Evolutionary conservation across 2,113 vertebrate genomes (phyloP), one percentile per base, ranked within the genome.

Genomic region (Misgurnus mizolepis): DNA sequence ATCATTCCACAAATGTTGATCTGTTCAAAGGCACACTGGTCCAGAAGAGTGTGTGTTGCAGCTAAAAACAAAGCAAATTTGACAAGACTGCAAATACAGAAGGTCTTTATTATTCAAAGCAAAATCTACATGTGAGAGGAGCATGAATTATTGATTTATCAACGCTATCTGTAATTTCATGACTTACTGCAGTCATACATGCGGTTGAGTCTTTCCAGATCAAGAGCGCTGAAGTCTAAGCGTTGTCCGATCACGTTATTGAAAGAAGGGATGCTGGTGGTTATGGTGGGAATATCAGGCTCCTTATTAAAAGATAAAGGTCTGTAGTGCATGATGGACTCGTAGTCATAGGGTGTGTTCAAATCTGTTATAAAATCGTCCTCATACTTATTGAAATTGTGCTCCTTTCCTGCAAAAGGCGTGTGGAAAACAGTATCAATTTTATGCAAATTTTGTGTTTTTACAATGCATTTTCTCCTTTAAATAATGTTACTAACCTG

Each of bases 161-260:
- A 53, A 53, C 12, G 4, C 12, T 4, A 53, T 58, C 14, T 1
- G 2, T 5, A 45, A 58, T 12, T 18, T 39, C 45, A 8, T 27
- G 6, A 93, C 95, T 93, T 89, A 96, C 94, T 89, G 85, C 95
- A 96, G 68, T 94, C 93, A 82, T 96, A 96, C 94, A 95, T 93
- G 85, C 92, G 92, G 80, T 96, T 95, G n/a, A 95, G 87, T 65
- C 93, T 93, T 81, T 93, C 88, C 88, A 96, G 43, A 53, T 96
- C 95, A 41, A 92, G 79, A n/a, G 83, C 73, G 58, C 95, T 95
- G 85, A 96, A 17, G 80, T 95, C 95, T 39, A 95, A 80, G 43
- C 92, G 93, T 78, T 95, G 94, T 9, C 95, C 95, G 49, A 96
- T 95, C 45, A 96, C 40, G 0, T 89, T 2, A 60, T 95, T 74